Base-by-base conservation (phyloP, 2,888 invertebrate genomes). In the Entomobrya multifasciata region DNA sequence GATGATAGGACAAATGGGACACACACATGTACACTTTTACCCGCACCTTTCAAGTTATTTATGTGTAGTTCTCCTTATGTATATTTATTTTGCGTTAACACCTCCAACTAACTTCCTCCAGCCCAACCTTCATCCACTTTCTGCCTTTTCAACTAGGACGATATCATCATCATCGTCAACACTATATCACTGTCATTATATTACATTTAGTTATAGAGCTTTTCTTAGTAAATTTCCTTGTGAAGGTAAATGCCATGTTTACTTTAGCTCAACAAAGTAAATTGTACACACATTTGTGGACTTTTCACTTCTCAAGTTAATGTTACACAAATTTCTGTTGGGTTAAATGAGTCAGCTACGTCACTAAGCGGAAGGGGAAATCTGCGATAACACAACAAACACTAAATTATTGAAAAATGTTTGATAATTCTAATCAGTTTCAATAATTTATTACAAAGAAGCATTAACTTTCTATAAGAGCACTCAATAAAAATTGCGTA, bases 91-190 rank as follows among this genome's bases (percentile, higher is more conserved):
- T 57, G 8, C 25, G 22, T 57, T 22, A 57, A 25, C 57, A 57
- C 25, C 22, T 22, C 10, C 57, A 20, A 57, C 57, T 22, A 57
- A 8, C 25, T 57, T 22, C 57, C 57, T 22, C 57, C 22, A 57
- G 20, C 25, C 20, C n/a, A 20, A 20, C 57, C 57, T 57, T 57
- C 57, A 57, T 57, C 57, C 57, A 57, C 57, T 57, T 57, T 57
- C 25, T 47, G n/a, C n/a, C 47, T 11, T 10, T 10, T 6, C 5
- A 47, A 47, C 47, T 15, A 11, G 52, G 4, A n/a, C 52, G 52
- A 52, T 52, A 52, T n/a, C 17, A 52, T 52, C 52, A n/a, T 52
- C 17, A 52, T 52, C 36, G 8, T 36, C 36, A 36, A 6, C 36
- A 36, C 36, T 8, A 36, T 36, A n/a, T n/a, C n/a, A n/a, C n/a